Percentiles rank a stretch among this genome's conserved stretches.
Evolutionary conservation across 2,797 vertebrate species (phyloP).

Genomic region (Rousettus madagascariensis): DNA sequence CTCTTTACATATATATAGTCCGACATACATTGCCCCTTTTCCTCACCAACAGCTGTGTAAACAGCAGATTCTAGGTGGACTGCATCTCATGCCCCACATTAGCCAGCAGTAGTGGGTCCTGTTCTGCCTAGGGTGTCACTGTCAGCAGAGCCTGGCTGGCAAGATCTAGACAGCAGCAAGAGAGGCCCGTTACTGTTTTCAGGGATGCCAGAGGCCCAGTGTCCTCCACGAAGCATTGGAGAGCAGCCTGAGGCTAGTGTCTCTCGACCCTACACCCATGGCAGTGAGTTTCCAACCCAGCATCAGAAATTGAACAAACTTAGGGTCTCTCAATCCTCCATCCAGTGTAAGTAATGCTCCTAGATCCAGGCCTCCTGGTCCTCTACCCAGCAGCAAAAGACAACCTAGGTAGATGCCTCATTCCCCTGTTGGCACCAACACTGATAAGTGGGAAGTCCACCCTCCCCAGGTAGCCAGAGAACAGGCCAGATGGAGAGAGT

Average conservation of each 20-base stretch:
- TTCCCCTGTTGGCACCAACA: neutral
- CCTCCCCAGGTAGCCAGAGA: neutral
- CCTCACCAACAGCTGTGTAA: neutral
- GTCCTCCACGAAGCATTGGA: neutral
- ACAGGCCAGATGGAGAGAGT: neutral
- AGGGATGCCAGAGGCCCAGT: neutral
- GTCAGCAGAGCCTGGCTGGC: neutral
- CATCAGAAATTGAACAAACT: neutral
- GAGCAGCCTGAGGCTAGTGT: neutral
- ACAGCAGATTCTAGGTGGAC: neutral
- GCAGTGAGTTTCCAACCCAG: neutral
- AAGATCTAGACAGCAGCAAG: neutral
- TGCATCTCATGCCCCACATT: neutral
- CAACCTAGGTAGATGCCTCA: neutral
- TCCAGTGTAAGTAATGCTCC: neutral
- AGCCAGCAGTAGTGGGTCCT: neutral
- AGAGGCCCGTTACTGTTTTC: neutral
- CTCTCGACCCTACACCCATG: neutral
- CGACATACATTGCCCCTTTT: neutral
- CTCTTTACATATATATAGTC: neutral
- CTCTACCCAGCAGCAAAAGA: neutral
- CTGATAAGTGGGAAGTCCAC: neutral
- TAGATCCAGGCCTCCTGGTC: neutral
- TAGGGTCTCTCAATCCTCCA: neutral
- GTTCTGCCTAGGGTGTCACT: neutral